Percentiles rank a stretch among this genome's conserved stretches.
These are phyloP conservation scores for Rhodophaea formosa DNA, from an alignment of 2,888 invertebrate genomes.

Conservation along the genomic window DNA sequence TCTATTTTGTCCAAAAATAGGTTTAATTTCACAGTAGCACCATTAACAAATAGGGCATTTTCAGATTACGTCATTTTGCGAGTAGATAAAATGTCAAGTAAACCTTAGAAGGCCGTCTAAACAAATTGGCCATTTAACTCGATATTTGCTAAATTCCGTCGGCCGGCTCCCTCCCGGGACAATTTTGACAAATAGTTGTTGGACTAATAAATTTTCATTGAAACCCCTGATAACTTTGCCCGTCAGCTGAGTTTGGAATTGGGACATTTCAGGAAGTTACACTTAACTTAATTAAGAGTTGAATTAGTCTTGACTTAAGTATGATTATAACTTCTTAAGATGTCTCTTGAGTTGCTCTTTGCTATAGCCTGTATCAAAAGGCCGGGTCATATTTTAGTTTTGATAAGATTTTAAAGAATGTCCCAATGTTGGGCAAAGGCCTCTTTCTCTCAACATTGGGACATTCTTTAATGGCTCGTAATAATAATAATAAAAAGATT, in stretches of 20 bases:
- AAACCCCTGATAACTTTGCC: slow-evolving; percentile 67
- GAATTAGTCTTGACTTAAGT: slow-evolving; percentile 70
- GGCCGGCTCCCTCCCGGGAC: slow-evolving; percentile 58
- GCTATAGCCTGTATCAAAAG: slow-evolving; percentile 32
- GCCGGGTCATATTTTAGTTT: slow-evolving; percentile 14
- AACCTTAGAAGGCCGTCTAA: slow-evolving; percentile 42
- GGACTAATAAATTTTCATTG: slow-evolving; percentile 77
- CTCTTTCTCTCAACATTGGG: too few relatives aligned
- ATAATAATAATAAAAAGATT: too few relatives aligned
- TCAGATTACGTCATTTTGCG: not conserved
- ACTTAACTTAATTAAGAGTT: slow-evolving; percentile 74
- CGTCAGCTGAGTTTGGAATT: slow-evolving; percentile 64
- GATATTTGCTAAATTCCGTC: slow-evolving; percentile 65
- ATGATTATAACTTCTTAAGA: slow-evolving; percentile 70
- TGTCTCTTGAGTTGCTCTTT: slow-evolving; percentile 51
- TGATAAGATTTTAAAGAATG: not conserved
- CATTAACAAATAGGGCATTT: not conserved
- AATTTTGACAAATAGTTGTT: slow-evolving; percentile 78
- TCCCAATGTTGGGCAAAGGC: too few relatives aligned
- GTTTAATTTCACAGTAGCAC: not conserved
- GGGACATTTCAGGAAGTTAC: slow-evolving; percentile 68
- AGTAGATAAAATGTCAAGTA: not conserved
- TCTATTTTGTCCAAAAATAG: too few relatives aligned
- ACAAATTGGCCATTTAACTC: slow-evolving; percentile 65
- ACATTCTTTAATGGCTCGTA: too few relatives aligned